These are phyloP conservation scores for Diacarnus erythraeanus DNA, from an alignment of 37 sponge, comb jelly and placozoan genomes.

Conservation along the genomic window DNA sequence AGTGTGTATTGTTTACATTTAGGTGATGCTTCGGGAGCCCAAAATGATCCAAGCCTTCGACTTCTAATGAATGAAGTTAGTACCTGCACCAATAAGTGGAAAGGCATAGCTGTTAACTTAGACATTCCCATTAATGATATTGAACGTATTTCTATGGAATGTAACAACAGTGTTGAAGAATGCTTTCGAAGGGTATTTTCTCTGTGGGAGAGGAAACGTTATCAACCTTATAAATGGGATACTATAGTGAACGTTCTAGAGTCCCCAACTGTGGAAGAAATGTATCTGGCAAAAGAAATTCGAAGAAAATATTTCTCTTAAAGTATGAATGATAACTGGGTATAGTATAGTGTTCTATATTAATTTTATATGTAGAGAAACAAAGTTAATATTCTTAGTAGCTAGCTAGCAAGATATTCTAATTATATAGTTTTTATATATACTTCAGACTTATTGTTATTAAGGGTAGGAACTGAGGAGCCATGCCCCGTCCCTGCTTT, in stretches of 20 bases:
- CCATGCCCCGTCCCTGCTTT: no score
- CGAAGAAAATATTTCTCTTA: no score
- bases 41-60: neutral
- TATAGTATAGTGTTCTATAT: no score
- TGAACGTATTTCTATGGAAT: neutral
- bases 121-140: neutral
- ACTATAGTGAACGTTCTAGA: neutral
- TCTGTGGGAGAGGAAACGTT: neutral
- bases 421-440: no score
- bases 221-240: neutral
- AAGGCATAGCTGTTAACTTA: neutral
- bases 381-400: no score
- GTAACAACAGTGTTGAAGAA: neutral
- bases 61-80: neutral
- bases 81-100: neutral
- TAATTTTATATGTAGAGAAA: no score
- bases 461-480: no score
- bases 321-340: no score
- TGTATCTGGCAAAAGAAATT: neutral
- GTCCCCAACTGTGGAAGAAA: constrained; percentile 1
- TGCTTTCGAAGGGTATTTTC: neutral
- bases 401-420: no score
- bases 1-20: neutral
- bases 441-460: no score
- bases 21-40: neutral